Conservation (phyloP, 2,797 vertebrate species). For the Sebastes iracundus region DNA sequence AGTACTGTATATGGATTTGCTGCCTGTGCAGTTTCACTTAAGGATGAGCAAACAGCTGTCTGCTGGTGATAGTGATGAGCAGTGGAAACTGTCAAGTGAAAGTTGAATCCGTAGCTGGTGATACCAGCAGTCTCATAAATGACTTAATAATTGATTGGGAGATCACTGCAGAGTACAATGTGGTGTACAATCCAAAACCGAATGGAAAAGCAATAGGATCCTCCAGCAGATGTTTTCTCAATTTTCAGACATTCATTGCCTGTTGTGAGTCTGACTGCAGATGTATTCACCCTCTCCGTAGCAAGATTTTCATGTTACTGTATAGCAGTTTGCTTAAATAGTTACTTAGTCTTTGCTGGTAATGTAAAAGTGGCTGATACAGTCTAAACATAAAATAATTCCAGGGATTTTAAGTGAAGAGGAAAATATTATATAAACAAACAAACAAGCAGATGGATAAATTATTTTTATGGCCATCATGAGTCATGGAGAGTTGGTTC, state of each 20-base stretch:
- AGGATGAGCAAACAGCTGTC: slow-evolving; percentile 12
- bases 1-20: neutral
- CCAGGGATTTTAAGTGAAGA: neutral
- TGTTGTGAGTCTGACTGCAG: slow-evolving; percentile 3
- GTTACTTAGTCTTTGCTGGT: neutral
- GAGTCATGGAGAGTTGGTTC: neutral
- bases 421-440: neutral
- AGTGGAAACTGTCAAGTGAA: slow-evolving; percentile 11
- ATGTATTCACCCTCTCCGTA: neutral
- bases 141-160: slow-evolving; percentile 30
- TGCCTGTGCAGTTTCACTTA: neutral
- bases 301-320: slow-evolving; percentile 3
- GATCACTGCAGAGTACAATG: slow-evolving; percentile 9
- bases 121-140: slow-evolving; percentile 41
- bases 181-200: slow-evolving; percentile 28
- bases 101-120: slow-evolving; percentile 20
- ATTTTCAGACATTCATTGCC: slow-evolving; percentile 21
- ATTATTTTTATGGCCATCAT: neutral
- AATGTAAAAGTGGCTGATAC: neutral
- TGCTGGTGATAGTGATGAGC: slow-evolving; percentile 14
- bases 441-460: neutral
- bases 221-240: slow-evolving; percentile 47
- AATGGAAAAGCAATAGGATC: slow-evolving; percentile 48
- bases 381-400: neutral
- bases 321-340: neutral